Evolutionary conservation across 2,797 vertebrate species (phyloP), one percentile per base, ranked within the genome.

Genomic region (Austrolebias charrua): DNA sequence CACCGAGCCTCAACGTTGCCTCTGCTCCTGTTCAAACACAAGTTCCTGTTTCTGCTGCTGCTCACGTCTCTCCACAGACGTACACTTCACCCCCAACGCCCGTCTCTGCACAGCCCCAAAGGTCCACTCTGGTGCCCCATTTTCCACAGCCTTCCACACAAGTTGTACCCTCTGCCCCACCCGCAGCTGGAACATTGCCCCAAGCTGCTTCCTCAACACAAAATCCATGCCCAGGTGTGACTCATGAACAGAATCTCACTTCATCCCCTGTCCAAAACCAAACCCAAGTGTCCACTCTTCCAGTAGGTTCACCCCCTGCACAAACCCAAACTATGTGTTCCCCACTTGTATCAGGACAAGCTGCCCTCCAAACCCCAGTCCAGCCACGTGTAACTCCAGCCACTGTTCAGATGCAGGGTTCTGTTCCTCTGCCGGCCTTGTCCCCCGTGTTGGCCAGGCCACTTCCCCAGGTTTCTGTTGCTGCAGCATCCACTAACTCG

Each of bases 1-100:
- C 63, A 3, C 78, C 67, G 4, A 75, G 64, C 54, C 72, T 63
- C 2, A 31, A 59, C 43, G 56, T 78, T 55, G 69, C 63, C 11
- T 73, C 75, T 4, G 35, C 68, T 16, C 60, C 82, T 1, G 2
- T 53, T 11, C 80, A 73, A 31, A 59, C 68, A 48, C 76, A 70
- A 19, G 31, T 62, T 10, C 0, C 62, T 6, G 0, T 61, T 7
- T 47, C 73, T 16, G 38, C 63, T n/a, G 44, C 59, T 5, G 19
- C 68, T 19, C 79, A 60, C 19, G 7, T 35, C 6, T 20, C 60
- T 18, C 5, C 59, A 19, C 82, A 76, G 49, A 55, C 69, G 11
- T 69, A 70, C 33, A 33, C 76, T 54, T 53, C 76, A 47, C 16
- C 64, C 0, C 0, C 66, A 0, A 40, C 63, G 61, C 54, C 81